A percentile compares a stretch with the other conserved stretches of the same genome.
Conservation (phyloP, 2,113 vertebrate genomes). For the Albula goreensis region DNA sequence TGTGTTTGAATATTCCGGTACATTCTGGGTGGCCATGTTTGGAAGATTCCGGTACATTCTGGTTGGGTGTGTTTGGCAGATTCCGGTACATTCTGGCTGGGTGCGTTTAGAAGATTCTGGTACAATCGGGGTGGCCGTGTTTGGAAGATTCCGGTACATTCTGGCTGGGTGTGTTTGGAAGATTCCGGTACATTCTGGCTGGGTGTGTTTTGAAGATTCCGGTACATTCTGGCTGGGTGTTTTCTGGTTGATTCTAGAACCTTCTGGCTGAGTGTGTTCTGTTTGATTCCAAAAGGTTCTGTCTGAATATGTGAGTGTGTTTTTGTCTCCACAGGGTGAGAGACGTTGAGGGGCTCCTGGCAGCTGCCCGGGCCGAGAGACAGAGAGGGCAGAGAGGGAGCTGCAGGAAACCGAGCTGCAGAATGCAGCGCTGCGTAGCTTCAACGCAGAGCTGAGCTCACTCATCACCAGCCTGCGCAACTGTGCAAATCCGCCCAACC, state of each 20-base stretch:
- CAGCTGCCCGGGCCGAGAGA: constrained; percentile 32
- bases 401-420: constrained; percentile 27
- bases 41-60: background rate
- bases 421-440: constrained; percentile 40
- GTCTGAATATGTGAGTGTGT: background rate
- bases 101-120: background rate
- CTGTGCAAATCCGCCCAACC: background rate
- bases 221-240: background rate
- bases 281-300: background rate
- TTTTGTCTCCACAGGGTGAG: constrained; percentile 26
- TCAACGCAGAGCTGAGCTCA: constrained; percentile 37
- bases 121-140: background rate
- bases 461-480: constrained; percentile 29
- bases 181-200: background rate
- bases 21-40: background rate
- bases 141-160: background rate
- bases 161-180: background rate
- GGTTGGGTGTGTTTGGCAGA: too few species aligned
- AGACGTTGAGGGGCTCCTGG: constrained; percentile 38
- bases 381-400: constrained; percentile 31
- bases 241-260: background rate
- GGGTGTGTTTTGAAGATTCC: background rate
- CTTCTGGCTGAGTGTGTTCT: background rate
- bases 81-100: too few species aligned
- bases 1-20: background rate